phyloP scores from a whole-genome alignment of 2,888 invertebrate genomes.

The Callosobruchus maculatus region DNA sequence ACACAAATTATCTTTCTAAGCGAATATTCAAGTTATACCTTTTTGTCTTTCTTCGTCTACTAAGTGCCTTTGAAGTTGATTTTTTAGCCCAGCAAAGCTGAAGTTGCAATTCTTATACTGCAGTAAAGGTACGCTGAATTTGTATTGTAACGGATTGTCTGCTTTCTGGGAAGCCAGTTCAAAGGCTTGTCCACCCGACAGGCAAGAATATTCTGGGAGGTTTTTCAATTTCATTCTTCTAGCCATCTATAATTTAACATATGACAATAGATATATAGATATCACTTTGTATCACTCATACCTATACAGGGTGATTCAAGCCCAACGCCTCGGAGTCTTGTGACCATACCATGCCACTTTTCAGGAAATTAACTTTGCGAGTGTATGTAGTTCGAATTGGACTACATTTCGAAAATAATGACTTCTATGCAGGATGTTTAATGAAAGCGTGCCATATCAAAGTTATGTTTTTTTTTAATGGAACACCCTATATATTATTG shows the following conservation, averaged over 20 bases:
- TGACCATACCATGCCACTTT: too few relatives aligned
- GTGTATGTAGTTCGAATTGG: too few relatives aligned
- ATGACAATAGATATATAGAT: not conserved
- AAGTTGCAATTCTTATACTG: conserved; percentile 79
- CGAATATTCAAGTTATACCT: not conserved
- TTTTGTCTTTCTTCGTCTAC: conserved; percentile 40
- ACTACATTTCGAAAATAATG: too few relatives aligned
- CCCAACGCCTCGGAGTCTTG: too few relatives aligned
- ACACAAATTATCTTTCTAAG: too few relatives aligned
- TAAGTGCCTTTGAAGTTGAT: conserved; percentile 56
- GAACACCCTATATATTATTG: too few relatives aligned
- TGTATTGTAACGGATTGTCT: conserved; percentile 61
- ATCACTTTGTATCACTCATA: not conserved
- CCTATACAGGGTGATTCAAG: not conserved
- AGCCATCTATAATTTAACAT: conserved; percentile 53
- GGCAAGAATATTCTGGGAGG: conserved; percentile 65
- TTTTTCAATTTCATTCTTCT: conserved; percentile 79
- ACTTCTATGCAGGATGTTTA: too few relatives aligned
- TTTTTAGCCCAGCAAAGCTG: conserved; percentile 82
- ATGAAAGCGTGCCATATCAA: too few relatives aligned
- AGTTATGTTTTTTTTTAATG: too few relatives aligned
- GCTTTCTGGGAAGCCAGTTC: conserved; percentile 73
- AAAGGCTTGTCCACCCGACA: conserved; percentile 83
- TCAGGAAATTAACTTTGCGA: too few relatives aligned
- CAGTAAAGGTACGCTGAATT: conserved; percentile 64